Evolutionary conservation across 2,888 invertebrate genomes (phyloP).

Genomic region (Rapana venosa): DNA sequence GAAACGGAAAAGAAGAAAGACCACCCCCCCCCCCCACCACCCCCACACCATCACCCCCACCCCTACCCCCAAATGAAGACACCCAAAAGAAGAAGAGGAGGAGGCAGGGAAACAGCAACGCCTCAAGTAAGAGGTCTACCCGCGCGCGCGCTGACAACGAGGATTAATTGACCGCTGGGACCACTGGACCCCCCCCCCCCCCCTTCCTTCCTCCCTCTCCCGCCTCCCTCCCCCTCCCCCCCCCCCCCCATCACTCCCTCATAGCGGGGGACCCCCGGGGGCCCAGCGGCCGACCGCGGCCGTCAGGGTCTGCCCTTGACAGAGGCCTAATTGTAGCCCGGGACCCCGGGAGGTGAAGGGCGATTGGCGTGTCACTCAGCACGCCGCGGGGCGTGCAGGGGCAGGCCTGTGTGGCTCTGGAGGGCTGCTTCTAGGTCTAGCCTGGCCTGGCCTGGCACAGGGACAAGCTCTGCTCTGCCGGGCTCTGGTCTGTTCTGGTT

Average conservation of each 20-base stretch:
- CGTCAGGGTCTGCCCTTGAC: constrained; percentile 53
- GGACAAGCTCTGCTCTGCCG: too few relatives aligned
- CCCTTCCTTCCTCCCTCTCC: background rate
- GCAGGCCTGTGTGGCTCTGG: too few relatives aligned
- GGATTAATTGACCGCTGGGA: constrained; percentile 49
- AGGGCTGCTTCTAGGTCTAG: too few relatives aligned
- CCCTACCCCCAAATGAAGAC: background rate
- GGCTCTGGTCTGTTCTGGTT: too few relatives aligned
- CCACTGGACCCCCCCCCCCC: constrained; percentile 9
- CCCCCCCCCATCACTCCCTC: background rate
- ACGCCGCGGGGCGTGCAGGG: constrained; percentile 22
- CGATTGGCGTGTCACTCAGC: constrained; percentile 51
- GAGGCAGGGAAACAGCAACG: background rate
- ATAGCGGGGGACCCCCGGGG: background rate
- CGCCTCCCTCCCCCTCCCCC: too few relatives aligned
- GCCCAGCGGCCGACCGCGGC: constrained; percentile 34
- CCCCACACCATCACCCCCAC: too few relatives aligned
- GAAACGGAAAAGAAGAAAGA: too few relatives aligned
- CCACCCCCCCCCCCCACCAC: too few relatives aligned
- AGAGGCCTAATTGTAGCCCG: constrained; percentile 49
- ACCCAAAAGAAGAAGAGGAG: constrained; percentile 7
- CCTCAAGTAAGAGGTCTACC: constrained; percentile 38
- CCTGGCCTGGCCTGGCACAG: too few relatives aligned
- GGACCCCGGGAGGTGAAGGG: constrained; percentile 33
- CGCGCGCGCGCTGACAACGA: constrained; percentile 41